Conservation (phyloP, 2,888 invertebrate species). For the Pristionchus exspectatus region DNA sequence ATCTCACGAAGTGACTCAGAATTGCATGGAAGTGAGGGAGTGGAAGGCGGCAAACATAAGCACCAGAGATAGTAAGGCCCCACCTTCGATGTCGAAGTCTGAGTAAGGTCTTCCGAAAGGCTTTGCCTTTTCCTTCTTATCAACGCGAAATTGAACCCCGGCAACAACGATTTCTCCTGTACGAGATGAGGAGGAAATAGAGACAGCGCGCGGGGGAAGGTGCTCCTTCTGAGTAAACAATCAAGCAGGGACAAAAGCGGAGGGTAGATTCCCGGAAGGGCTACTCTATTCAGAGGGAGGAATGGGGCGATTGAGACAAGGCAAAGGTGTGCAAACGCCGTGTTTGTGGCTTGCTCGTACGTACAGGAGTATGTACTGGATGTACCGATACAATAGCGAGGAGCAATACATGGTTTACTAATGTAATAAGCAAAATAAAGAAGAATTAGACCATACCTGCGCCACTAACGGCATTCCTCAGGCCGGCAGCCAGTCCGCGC, state of each 20-base stretch:
- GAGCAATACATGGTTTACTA: background rate
- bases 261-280: background rate
- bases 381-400: too few relatives aligned
- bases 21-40: background rate
- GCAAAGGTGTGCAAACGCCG: too few relatives aligned
- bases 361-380: background rate
- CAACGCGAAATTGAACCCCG: too few relatives aligned
- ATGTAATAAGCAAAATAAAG: background rate
- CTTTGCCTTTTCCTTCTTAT: too few relatives aligned
- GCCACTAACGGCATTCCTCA: slow-evolving; percentile 40
- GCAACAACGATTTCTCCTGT: too few relatives aligned
- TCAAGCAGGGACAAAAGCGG: background rate
- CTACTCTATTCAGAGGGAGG: background rate
- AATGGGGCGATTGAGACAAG: background rate
- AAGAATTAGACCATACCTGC: slow-evolving; percentile 2
- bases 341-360: too few relatives aligned
- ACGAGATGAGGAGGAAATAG: too few relatives aligned
- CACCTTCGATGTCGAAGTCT: too few relatives aligned
- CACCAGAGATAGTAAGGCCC: too few relatives aligned
- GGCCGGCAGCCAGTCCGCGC: background rate
- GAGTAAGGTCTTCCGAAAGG: too few relatives aligned
- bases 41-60: background rate
- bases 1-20: slow-evolving; percentile 8
- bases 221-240: slow-evolving; percentile 17
- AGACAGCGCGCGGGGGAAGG: background rate